These are phyloP conservation scores for Illadopsis cleaveri DNA, from an alignment of 2,113 vertebrate species.

Conservation along the genomic window DNA sequence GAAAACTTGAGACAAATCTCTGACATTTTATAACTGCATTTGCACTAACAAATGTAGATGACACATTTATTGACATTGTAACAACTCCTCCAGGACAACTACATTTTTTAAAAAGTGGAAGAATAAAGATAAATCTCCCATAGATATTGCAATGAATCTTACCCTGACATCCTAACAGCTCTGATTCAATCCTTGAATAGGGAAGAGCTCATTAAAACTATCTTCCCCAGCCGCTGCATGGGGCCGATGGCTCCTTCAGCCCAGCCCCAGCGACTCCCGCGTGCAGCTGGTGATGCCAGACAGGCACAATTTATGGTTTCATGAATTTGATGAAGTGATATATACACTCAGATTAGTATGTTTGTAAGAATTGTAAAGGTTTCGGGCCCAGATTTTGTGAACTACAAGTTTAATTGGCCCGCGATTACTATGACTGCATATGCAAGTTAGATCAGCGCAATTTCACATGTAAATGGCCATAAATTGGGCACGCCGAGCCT, in stretches of 20 bases:
- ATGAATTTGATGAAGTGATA: slow-evolving; percentile 70
- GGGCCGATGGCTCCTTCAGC: slow-evolving; percentile 55
- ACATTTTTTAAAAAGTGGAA: background rate
- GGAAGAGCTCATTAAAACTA: slow-evolving; percentile 67
- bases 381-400: slow-evolving; percentile 48
- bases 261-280: slow-evolving; percentile 22
- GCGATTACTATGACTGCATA: slow-evolving; percentile 24
- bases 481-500: background rate
- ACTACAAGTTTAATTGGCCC: slow-evolving; percentile 61
- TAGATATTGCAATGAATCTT: slow-evolving; percentile 65
- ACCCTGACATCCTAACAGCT: slow-evolving; percentile 56
- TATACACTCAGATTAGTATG: slow-evolving; percentile 40
- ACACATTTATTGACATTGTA: slow-evolving; percentile 61
- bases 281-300: slow-evolving; percentile 59
- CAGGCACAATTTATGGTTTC: slow-evolving; percentile 61
- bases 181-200: slow-evolving; percentile 60
- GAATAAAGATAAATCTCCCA: slow-evolving; percentile 61
- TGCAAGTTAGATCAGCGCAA: slow-evolving; percentile 47
- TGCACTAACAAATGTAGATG: slow-evolving; percentile 45
- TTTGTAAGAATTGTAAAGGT: slow-evolving; percentile 57
- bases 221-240: slow-evolving; percentile 47
- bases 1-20: background rate
- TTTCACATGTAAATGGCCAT: slow-evolving; percentile 49
- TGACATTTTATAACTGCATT: slow-evolving; percentile 49
- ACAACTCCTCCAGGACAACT: slow-evolving; percentile 69